Base-by-base conservation (phyloP, 1,140 invertebrate genomes). In the Polyergus mexicanus region DNA sequence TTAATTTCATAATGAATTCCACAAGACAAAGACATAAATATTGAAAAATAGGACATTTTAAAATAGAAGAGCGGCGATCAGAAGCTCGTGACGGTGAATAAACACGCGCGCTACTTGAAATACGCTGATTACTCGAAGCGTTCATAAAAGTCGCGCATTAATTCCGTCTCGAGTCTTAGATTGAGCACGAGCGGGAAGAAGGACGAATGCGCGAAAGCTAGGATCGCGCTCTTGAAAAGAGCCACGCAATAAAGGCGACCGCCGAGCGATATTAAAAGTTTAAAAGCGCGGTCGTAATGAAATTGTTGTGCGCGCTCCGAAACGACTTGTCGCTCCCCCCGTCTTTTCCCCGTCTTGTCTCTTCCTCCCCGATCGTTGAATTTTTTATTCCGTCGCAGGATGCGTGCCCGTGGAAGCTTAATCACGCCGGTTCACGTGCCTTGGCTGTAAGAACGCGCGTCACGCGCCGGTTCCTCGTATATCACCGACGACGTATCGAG, bases 261-360 rank as follows among this genome's bases (percentile, higher is more conserved):
- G 68, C 62, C 58, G n/a, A 41, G 86, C 75, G 75, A 87, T 85
- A 87, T 90, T 90, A 89, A 90, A 90, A 85, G 85, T 88, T 90
- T 65, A 87, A 66, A 75, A 44, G 62, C 83, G 71, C 65, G 83
- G 66, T 75, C 71, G 62, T 90, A 90, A 90, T 90, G 88, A 90
- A 90, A 90, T 90, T 90, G 88, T 90, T 83, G 68, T n/a, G 78
- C 65, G 66, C 51, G 19, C 38, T 83, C 72, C 63, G 56, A 81
- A 86, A 84, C 87, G 78, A 83, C 68, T 51, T n/a, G 25, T 51
- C 88, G 38, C 22, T 44, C 35, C 32, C 62, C 28, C 13, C 6
- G 5, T n/a, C n/a, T n/a, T n/a, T 16, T 25, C 32, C 51, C 11
- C 35, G 41, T 3, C 8, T 22, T 2, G 63, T 2, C 13, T 16